Conservation (phyloP, 2,797 vertebrate species). For the Lepus oiostolus region DNA sequence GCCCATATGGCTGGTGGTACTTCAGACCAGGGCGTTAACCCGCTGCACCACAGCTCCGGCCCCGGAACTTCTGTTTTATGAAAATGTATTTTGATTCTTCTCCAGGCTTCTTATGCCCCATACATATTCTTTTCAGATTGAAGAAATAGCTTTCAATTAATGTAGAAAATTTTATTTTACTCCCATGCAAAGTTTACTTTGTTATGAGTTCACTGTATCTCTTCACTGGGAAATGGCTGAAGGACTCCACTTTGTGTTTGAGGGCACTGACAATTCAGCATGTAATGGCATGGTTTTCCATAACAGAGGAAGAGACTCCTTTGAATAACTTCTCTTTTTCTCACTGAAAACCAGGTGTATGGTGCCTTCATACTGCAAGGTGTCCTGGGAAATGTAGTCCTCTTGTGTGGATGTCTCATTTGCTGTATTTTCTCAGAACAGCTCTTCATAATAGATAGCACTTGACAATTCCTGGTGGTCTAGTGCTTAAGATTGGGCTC, state of each 20-base stretch:
- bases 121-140: not conserved
- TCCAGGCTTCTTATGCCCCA: not conserved
- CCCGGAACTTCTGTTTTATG: too few relatives aligned
- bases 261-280: not conserved
- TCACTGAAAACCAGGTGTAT: not conserved
- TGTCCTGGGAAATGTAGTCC: not conserved
- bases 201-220: not conserved
- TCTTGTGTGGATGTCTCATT: not conserved
- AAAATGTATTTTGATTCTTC: not conserved
- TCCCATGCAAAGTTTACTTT: not conserved
- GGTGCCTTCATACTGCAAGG: not conserved
- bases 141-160: not conserved
- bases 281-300: not conserved
- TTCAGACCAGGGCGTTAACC: too few relatives aligned
- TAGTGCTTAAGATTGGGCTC: too few relatives aligned
- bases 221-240: not conserved
- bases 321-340: not conserved
- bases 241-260: not conserved
- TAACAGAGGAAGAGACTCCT: not conserved
- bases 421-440: not conserved
- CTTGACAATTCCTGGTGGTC: not conserved
- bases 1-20: too few relatives aligned
- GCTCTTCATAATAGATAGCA: not conserved
- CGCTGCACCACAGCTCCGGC: too few relatives aligned
- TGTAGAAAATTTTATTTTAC: not conserved